These are phyloP conservation scores for Neodon shergylaensis DNA, from an alignment of 2,113 vertebrate species.

Conservation along the genomic window DNA sequence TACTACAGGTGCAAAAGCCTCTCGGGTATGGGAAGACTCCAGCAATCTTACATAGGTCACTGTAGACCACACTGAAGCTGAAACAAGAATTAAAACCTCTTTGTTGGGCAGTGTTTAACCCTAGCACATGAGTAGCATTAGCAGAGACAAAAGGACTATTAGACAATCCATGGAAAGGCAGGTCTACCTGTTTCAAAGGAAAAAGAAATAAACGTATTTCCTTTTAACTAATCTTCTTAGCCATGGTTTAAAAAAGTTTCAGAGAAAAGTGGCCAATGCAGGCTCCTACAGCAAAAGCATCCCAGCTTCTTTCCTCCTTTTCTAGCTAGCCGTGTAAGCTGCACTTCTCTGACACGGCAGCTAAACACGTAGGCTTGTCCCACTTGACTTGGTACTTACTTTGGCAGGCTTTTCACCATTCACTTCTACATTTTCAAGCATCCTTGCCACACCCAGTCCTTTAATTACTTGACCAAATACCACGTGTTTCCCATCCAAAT, in stretches of 20 bases:
- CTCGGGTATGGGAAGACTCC: background rate
- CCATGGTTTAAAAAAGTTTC: background rate
- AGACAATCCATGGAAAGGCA: background rate
- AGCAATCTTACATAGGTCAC: background rate
- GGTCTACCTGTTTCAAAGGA: background rate
- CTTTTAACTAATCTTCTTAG: constrained; percentile 12
- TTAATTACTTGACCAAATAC: constrained; percentile 96
- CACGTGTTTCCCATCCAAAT: constrained; percentile 96
- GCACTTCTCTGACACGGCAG: background rate
- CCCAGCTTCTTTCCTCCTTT: background rate
- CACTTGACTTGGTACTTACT: constrained; percentile 82
- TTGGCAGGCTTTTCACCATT: constrained; percentile 91
- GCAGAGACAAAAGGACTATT: background rate
- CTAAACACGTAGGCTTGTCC: background rate
- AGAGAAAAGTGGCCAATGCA: background rate
- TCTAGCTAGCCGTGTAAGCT: background rate
- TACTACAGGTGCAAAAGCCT: background rate
- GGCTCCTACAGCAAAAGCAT: background rate
- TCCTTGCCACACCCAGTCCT: constrained; percentile 93
- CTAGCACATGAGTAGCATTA: background rate
- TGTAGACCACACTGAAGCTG: background rate
- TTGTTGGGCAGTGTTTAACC: too few species aligned
- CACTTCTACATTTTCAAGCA: constrained; percentile 92
- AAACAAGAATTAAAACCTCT: background rate
- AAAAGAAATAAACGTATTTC: background rate